Evolutionary conservation across 2,797 vertebrate genomes (phyloP).

Genomic region (Channa striata): DNA sequence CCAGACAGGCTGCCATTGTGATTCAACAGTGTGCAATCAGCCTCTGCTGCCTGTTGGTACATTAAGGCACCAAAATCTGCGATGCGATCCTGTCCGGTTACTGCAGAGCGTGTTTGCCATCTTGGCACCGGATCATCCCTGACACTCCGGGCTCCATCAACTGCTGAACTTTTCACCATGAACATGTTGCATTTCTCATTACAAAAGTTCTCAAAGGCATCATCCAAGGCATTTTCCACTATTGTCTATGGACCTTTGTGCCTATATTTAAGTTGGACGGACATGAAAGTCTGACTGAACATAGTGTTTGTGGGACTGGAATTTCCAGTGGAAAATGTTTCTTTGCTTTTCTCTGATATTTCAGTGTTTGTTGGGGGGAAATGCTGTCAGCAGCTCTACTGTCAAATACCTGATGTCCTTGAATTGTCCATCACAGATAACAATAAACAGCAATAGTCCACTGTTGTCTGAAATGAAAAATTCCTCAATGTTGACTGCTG

Average conservation of each 20-base stretch:
- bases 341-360: not conserved
- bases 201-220: not conserved
- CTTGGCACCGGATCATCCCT: too few species aligned
- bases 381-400: not conserved
- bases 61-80: too few species aligned
- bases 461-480: constrained; percentile 5
- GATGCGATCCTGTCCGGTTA: too few species aligned
- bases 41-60: too few species aligned
- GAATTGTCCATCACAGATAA: not conserved
- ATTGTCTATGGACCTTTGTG: not conserved
- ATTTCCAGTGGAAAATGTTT: not conserved
- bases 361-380: not conserved
- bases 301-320: not conserved
- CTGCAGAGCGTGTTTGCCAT: too few species aligned
- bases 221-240: not conserved
- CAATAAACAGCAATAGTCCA: constrained; percentile 3
- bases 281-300: not conserved
- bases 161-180: not conserved
- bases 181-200: not conserved
- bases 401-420: constrained; percentile 5
- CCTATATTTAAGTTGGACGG: not conserved
- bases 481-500: not conserved
- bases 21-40: too few species aligned
- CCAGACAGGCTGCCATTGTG: too few species aligned
- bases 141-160: not conserved